Base-by-base conservation (phyloP, 2,888 invertebrate genomes). In the Acleris literana region DNA sequence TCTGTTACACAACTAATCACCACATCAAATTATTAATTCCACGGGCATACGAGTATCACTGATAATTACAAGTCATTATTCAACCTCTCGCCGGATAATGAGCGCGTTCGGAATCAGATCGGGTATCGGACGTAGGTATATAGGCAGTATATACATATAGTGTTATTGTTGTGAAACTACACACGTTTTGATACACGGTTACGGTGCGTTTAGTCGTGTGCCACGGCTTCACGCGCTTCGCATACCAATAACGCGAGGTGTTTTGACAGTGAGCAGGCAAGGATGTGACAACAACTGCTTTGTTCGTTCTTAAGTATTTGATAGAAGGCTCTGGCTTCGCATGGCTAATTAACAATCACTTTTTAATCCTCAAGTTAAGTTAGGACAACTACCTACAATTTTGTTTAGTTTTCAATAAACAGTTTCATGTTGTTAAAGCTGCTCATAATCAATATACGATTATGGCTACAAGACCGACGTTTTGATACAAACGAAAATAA, bases 241-340 rank as follows among this genome's bases (percentile, higher is more conserved):
- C 80, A 85, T 87, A 82, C 83, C 81, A 84, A 86, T 87, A 78
- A 75, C 79, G 78, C 79, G 76, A 73, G 71, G 63, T 58, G 56
- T 61, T 44, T 65, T 61, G 16, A 39, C 13, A 39, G 11, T 13
- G 39, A 39, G 39, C 39, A 13, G 39, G 39, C 13, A 39, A 39
- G 39, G 39, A 39, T 39, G 9, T 13, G 13, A 39, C 39, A 39
- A 33, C 33, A 9, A 33, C 33, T 33, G 33, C 33, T 33, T 33
- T 9, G 33, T 33, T 9, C 7, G 9, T 2, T 33, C 9, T 33
- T 33, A 33, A 25, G 9, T 3, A 33, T 33, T 33, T 9, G 0
- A 33, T 9, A 33, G 9, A 33, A 33, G 33, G 33, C 2, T 29
- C 29, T 29, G 7, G 7, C 33, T 33, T 9, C 9, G 9, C 9